Evolutionary conservation across 1,140 invertebrate genomes (phyloP), one percentile per base, ranked within the genome.

Genomic region (Formica exsecta): DNA sequence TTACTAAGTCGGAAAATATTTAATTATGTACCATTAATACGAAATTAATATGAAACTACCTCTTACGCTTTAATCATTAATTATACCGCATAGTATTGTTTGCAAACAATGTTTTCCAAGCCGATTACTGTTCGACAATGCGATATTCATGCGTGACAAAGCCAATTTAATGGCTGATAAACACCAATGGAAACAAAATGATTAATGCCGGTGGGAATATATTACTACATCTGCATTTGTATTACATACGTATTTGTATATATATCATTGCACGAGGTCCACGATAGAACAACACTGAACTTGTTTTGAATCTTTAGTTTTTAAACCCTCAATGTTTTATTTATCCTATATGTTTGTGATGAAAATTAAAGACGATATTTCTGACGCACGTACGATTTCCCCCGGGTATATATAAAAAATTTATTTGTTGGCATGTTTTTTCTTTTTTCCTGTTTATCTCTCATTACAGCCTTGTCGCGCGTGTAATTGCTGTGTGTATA

Each of bases 141-240:
- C 70, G 36, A 75, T 51, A 54, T 77, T 65, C 73, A 64, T 65
- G 81, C 57, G 13, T 65, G 73, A 65, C 62, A 85, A 65, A 59
- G 71, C 48, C 54, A 51, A 85, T 77, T 85, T 85, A 83, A 44
- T 74, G 68, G 22, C 32, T 36, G 81, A 77, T 77, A 77, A 77
- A 66, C n/a, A 66, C 29, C n/a, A 61, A 61, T 85, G 62, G 25
- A 62, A 85, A 85, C 73, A 85, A 51, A 62, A 77, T 85, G 73
- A 85, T 77, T 85, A 61, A 85, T 64, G 0, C 44, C 61, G 44
- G 1, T 57, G 11, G 57, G 25, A 61, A 61, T 73, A 25, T 16
- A 54, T 57, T 44, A 36, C 19, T 29, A 68, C 25, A 80, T 19
- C 13, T 4, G 3, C 51, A 19, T 32, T 11, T 29, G 22, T 73